Conservation (phyloP, 2,113 vertebrate genomes). For the Mobula birostris region DNA sequence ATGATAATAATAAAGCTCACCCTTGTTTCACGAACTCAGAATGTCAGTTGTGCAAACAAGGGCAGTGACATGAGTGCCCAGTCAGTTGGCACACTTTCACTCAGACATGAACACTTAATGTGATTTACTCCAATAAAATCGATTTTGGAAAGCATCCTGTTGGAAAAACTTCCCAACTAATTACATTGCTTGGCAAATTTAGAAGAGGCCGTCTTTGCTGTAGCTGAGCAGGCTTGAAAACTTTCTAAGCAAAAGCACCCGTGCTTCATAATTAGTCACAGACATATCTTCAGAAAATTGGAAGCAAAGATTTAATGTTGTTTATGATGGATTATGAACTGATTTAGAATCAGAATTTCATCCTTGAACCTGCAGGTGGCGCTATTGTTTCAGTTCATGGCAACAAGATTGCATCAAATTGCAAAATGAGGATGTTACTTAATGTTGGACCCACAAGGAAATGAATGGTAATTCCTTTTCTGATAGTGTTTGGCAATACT, state of each 20-base stretch:
- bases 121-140: too few relatives aligned
- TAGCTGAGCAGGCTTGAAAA: not conserved
- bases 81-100: too few relatives aligned
- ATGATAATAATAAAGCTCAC: too few relatives aligned
- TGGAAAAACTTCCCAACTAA: too few relatives aligned
- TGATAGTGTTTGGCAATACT: not conserved
- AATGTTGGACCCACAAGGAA: too few relatives aligned
- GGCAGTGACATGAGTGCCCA: too few relatives aligned
- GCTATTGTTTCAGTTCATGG: not conserved
- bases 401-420: not conserved
- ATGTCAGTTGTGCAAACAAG: too few relatives aligned
- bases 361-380: slow-evolving; percentile 12
- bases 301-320: not conserved
- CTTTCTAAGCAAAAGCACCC: not conserved
- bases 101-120: too few relatives aligned
- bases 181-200: not conserved
- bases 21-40: too few relatives aligned
- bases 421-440: not conserved
- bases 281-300: not conserved
- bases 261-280: not conserved
- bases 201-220: not conserved
- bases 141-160: too few relatives aligned
- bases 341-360: not conserved
- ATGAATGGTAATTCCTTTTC: not conserved
- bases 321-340: not conserved